Evolutionary conservation across 2,888 invertebrate genomes (phyloP), one percentile per base, ranked within the genome.

Genomic region (Oscheius myriophilus): DNA sequence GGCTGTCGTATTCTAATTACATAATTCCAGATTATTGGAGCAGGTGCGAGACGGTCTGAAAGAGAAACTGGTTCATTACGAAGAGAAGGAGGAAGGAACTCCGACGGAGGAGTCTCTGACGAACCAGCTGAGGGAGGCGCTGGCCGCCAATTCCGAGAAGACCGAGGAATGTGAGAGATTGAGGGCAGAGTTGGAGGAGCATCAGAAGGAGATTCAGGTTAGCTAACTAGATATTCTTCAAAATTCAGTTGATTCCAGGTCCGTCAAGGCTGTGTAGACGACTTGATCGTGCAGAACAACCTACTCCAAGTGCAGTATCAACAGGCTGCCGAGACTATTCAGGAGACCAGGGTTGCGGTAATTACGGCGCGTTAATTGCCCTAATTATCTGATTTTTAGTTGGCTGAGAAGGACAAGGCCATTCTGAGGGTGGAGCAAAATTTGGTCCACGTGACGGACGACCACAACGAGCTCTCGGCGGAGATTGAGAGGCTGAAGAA

Each of bases 91-190:
- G 23, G 52, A 52, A 18, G 52, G 33, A 6, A 6, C 33, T 33
- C 9, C 59, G 18, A 7, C 41, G 12, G 25, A 42, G 6, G 58
- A 41, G 14, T 58, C 67, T n/a, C 16, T 62, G 58, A 52, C 25
- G 18, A 68, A 54, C 4, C 78, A 80, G 59, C 63, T 81, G 4
- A 43, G 41, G 4, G 79, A 82, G 45, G 73, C 75, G 12, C 70
- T 82, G 14, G 61, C 66, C 7, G 72, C 79, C 11, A 77, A 72
- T 43, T 64, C 71, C 0, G 80, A 82, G 59, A 75, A 76, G 41
- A 72, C 79, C n/a, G 77, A 77, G 2, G 82, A 82, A 46, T 75
- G 73, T 41, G 78, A 76, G 26, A 57, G 57, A 26, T 46, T 78
- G 54, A 55, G 62, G 46, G 55, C 55, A 16, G 72, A 75, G 41